Evolutionary conservation across 2,888 invertebrate genomes (phyloP), one percentile per base, ranked within the genome.

Genomic region (Podabrus alpinus): DNA sequence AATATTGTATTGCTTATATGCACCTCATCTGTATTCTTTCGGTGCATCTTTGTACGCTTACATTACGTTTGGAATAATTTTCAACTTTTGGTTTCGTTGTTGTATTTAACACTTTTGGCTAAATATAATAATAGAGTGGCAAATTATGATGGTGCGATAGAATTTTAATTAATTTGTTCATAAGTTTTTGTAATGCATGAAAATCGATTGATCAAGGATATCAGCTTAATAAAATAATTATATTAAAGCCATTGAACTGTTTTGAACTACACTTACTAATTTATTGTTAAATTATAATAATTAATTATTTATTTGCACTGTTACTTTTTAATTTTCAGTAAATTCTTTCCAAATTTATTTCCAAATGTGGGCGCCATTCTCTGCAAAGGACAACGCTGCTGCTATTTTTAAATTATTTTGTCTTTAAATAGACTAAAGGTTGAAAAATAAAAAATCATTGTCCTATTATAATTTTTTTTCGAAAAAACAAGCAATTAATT

Each of bases 181-280:
- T 64, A 19, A 19, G n/a, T 64, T 64, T 64, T 64, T 64, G 21
- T 64, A 64, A 17, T 19, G 62, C 62, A 64, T 19, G 9, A 45
- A 16, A 68, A 68, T 15, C 16, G 10, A 45, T 45, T 64, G 67
- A 72, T 68, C 72, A 72, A 72, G 72, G 72, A 72, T 72, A 60
- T 72, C 72, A 13, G 15, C 68, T 72, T 64, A 72, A 72, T 68
- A 72, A 72, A 61, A 64, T 64, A 19, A 29, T 15, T 68, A 72
- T 72, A 72, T 72, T 72, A 72, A 72, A 72, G 62, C 72, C 72
- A 45, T 61, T 68, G 72, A 72, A 72, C 72, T 68, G 61, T 61
- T 68, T 61, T 72, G 72, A 72, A 68, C 72, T 10, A 24, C 29
- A 61, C 15, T 72, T 68, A 45, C 7, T 45, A 62, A 68, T 45